Percentiles rank a stretch among this genome's conserved stretches.
Conservation (phyloP, 1,140 invertebrate genomes). For the Heliconius congener region DNA sequence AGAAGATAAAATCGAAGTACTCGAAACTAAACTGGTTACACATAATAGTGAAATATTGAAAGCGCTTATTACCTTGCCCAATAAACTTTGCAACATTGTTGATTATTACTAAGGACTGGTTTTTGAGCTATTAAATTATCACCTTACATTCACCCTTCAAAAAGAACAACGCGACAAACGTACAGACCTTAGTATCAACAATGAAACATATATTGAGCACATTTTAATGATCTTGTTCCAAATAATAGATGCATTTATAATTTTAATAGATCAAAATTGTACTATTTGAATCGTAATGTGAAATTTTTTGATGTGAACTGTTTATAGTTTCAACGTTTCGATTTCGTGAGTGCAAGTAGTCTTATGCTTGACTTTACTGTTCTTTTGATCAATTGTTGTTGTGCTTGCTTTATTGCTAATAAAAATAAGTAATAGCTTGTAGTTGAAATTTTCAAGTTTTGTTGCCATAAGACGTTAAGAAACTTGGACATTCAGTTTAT, state of each 20-base stretch:
- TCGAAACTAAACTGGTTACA: constrained; percentile 51
- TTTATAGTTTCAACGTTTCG: constrained; percentile 61
- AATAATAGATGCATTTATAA: constrained; percentile 58
- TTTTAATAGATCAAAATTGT: constrained; percentile 66
- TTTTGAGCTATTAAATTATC: constrained; percentile 51
- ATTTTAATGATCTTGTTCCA: constrained; percentile 67
- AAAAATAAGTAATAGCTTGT: constrained; percentile 16
- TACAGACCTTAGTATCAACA: constrained; percentile 65
- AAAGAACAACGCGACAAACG: constrained; percentile 51
- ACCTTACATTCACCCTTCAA: constrained; percentile 43
- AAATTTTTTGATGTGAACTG: constrained; percentile 63
- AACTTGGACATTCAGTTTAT: background rate
- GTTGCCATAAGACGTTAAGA: background rate
- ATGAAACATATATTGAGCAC: constrained; percentile 57
- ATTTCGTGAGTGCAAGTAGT: constrained; percentile 37
- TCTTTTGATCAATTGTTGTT: constrained; percentile 26
- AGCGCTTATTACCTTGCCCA: constrained; percentile 75
- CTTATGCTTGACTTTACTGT: background rate
- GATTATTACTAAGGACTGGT: constrained; percentile 64
- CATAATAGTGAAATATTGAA: constrained; percentile 50
- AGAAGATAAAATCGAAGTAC: constrained; percentile 45
- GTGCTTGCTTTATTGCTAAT: constrained; percentile 20
- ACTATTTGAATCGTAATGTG: constrained; percentile 45
- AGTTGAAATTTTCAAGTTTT: constrained; percentile 27
- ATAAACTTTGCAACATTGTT: constrained; percentile 79